Conservation (phyloP, 2,888 invertebrate species). For the Ophion obscuratus region DNA sequence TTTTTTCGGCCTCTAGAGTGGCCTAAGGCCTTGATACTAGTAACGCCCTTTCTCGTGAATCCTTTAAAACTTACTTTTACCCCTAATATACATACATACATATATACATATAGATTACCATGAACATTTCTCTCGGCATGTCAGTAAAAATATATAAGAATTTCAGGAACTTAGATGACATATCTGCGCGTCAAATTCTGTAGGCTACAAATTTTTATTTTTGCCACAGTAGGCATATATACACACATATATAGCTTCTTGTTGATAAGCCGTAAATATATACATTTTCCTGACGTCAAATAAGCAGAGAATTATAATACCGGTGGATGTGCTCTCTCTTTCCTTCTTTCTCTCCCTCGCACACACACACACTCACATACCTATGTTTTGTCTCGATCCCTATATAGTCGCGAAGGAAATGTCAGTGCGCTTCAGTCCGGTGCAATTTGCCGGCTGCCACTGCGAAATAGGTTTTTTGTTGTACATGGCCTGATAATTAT, state of each 20-base stretch:
- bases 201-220: too few species aligned
- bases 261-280: too few species aligned
- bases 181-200: too few species aligned
- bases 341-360: neutral
- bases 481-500: slow-evolving; percentile 70
- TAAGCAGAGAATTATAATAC: slow-evolving; percentile 16
- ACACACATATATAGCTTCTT: neutral
- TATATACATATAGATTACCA: too few species aligned
- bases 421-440: slow-evolving; percentile 42
- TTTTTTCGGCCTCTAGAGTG: too few species aligned
- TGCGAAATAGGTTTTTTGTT: slow-evolving; percentile 66
- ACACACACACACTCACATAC: slow-evolving; percentile 25
- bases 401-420: slow-evolving; percentile 11
- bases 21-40: too few species aligned
- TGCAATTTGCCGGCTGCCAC: slow-evolving; percentile 68
- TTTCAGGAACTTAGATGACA: too few species aligned
- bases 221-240: neutral
- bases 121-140: too few species aligned
- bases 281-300: neutral
- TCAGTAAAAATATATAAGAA: too few species aligned
- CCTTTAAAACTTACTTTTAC: too few species aligned
- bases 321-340: neutral
- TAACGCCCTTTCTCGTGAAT: too few species aligned
- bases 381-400: slow-evolving; percentile 5
- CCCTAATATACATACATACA: too few species aligned